Evolutionary conservation across 1,140 invertebrate species (phyloP), one percentile per base, ranked within the genome.

Genomic region (Dreissena rostriformis): DNA sequence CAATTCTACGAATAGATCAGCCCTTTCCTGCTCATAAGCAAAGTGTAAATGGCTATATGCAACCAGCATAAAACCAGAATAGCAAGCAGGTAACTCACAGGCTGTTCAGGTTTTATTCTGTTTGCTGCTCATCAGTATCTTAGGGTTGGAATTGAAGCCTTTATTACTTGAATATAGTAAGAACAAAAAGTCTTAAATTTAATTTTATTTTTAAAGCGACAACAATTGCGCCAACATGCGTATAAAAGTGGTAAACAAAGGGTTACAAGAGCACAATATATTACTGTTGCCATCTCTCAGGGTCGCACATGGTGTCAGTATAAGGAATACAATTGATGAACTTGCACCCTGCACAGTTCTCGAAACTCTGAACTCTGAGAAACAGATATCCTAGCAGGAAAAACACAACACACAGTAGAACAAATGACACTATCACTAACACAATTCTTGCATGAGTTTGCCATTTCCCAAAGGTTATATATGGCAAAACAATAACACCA

Each of bases 251-350:
- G 24, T n/a, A 5, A 5, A 4, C 61, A 2, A 22, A 63, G 61
- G 11, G 24, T 26, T 2, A 68, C 11, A 67, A n/a, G 24, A 68
- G 29, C 17, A 28, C 2, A 28, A 17, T 68, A 22, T 39, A 6
- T 68, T 68, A 72, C 17, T 82, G 49, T 19, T 82, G n/a, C 80
- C 80, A 82, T 4, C 63, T 19, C 1, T 39, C 49, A n/a, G 74
- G 28, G 29, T 84, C 29, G 76, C 90, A 91, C 86, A 91, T 89
- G 70, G 82, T 86, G 10, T 80, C 79, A 12, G 88, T 86, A 15
- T 90, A 91, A 5, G 87, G 84, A 28, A 90, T 49, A 80, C 90
- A 91, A n/a, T 90, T 88, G 26, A 91, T 70, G 6, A 63, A 10
- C 29, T 85, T 82, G 85, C 90, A 91, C 19, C 19, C 51, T 22